Base-by-base conservation (phyloP, 2,888 invertebrate species). In the Epicampocera succincta region DNA sequence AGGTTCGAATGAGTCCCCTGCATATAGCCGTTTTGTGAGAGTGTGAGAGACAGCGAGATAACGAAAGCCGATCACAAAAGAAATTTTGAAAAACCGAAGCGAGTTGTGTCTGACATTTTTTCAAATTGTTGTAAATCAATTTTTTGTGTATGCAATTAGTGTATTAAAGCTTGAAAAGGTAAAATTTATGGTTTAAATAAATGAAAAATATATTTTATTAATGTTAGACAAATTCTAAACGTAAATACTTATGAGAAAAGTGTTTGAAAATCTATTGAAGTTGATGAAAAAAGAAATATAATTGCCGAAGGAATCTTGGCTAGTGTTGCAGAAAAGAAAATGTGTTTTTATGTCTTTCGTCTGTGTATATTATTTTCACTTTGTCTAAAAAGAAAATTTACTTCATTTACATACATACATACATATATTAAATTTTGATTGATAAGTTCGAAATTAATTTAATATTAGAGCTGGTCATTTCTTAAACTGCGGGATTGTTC, bases 91-190 rank as follows among this genome's bases (percentile, higher is more conserved):
- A 86, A 88, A 85, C 86, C 89, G 89, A 89, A 89, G 88, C 88
- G 85, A 65, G 78, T 75, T 61, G 68, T 72, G 77, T 71, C 65
- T 82, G 82, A 78, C 77, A 71, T 82, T 82, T 82, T 82, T 78
- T 65, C 72, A 63, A 71, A 72, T 76, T 76, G 68, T 89, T 88
- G 86, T 86, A 89, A 89, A 89, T 89, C 89, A 89, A 89, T 89
- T 89, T 89, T 87, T 89, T 89, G 88, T 89, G 89, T 89, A 89
- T 89, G 89, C 88, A 86, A 87, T 87, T 85, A 83, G 83, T 87
- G 84, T 85, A 84, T 86, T 85, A 84, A 85, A 86, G 85, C 85
- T 84, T 85, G 85, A 85, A 83, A 85, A 88, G 88, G 88, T 87
- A 87, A 85, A 85, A 63, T 46, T 77, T 66, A 9, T 61, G 42